phyloP scores from a whole-genome alignment of 2,888 invertebrate species.

The Callosobruchus maculatus region DNA sequence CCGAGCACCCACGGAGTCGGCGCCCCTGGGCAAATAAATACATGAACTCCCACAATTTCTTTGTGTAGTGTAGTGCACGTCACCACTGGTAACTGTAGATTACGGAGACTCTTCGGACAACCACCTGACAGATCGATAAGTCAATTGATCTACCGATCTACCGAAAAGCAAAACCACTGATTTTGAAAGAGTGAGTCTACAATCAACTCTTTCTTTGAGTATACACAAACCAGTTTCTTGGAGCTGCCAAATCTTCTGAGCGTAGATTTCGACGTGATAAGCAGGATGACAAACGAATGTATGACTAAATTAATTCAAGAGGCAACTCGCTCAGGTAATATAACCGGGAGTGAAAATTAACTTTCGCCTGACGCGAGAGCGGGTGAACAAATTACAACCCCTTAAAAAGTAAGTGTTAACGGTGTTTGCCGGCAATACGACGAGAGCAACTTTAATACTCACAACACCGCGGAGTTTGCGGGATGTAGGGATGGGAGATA shows the following conservation, averaged over 20 bases:
- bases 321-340: not conserved
- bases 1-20: no score
- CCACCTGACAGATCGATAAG: no score
- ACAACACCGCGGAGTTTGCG: not conserved
- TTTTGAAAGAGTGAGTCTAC: no score
- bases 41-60: no score
- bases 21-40: no score
- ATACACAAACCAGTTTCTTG: no score
- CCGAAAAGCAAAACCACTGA: no score
- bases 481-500: not conserved
- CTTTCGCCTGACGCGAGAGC: not conserved
- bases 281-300: not conserved
- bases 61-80: no score
- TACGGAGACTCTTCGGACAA: no score
- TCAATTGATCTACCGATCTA: no score
- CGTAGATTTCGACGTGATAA: not conserved
- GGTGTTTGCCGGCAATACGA: not conserved
- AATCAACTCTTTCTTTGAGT: no score
- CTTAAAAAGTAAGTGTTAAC: slow-evolving; percentile 3
- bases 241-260: not conserved
- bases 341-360: not conserved
- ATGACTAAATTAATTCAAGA: not conserved
- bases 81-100: no score
- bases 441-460: not conserved
- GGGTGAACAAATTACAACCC: not conserved